Percentiles rank a stretch among this genome's conserved stretches.
Conservation (phyloP, 2,797 vertebrate genomes). For the Vireo griseus region DNA sequence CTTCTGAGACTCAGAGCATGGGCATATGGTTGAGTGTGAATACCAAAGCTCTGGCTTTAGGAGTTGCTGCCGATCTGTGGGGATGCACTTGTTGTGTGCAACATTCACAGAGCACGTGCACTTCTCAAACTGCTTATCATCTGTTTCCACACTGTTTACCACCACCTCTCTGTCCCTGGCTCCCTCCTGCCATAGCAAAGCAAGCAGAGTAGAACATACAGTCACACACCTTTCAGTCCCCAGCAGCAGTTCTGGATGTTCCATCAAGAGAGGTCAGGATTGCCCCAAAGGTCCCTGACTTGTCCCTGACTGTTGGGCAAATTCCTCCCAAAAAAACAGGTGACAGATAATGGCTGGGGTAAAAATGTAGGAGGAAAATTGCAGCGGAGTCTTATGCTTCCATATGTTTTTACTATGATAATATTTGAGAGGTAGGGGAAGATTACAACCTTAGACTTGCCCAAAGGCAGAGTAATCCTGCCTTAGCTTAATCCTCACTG, state of each 20-base stretch:
- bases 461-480: not conserved
- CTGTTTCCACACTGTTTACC: not conserved
- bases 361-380: not conserved
- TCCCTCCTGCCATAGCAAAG: not conserved
- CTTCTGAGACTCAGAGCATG: not conserved
- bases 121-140: not conserved
- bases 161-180: not conserved
- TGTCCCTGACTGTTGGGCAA: not conserved
- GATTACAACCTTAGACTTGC: not conserved
- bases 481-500: not conserved
- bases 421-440: not conserved
- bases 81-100: not conserved
- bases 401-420: not conserved
- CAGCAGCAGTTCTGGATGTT: not conserved
- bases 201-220: not conserved
- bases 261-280: rapidly evolving
- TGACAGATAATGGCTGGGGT: not conserved
- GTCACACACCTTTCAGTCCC: rapidly evolving
- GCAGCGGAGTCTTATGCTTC: not conserved
- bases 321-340: not conserved
- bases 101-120: not conserved
- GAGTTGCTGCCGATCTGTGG: not conserved
- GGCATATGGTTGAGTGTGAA: not conserved
- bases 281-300: not conserved
- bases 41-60: not conserved